Conservation (phyloP, 2,888 invertebrate genomes). For the Caenorhabditis sp. region DNA sequence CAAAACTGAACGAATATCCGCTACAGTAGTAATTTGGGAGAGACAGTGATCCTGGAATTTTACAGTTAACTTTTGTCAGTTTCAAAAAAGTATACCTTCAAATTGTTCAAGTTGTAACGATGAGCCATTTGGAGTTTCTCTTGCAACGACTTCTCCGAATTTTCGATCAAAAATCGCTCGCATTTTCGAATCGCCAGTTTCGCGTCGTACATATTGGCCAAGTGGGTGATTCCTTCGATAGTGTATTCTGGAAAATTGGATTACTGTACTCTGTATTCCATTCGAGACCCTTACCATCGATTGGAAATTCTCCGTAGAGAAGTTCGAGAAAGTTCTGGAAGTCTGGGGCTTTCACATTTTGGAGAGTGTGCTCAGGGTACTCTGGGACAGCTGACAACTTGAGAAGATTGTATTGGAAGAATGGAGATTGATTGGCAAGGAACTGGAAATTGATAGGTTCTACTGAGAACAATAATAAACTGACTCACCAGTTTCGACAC, state of each 20-base stretch:
- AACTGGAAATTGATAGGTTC: too few species aligned
- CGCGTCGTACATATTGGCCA: too few species aligned
- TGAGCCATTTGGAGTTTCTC: too few species aligned
- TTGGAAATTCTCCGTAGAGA: neutral
- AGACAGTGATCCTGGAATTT: too few species aligned
- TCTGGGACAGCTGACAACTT: neutral
- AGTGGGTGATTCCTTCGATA: neutral
- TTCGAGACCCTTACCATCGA: neutral
- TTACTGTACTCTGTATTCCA: neutral
- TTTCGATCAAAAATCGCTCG: too few species aligned
- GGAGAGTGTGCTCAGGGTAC: neutral
- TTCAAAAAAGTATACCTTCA: too few species aligned
- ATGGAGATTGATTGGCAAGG: neutral
- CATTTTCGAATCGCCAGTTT: too few species aligned
- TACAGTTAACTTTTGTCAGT: too few species aligned
- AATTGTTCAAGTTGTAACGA: too few species aligned
- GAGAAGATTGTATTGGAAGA: neutral
- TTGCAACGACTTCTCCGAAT: too few species aligned
- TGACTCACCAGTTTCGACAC: conserved; percentile 1
- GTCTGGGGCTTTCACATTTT: neutral
- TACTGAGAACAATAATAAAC: neutral
- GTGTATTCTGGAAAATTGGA: neutral
- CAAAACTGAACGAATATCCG: too few species aligned
- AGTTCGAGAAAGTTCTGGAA: conserved; percentile 5
- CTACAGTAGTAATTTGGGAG: too few species aligned